These are phyloP conservation scores for Circaetus gallicus DNA, from an alignment of 2,113 vertebrate species.

Conservation along the genomic window DNA sequence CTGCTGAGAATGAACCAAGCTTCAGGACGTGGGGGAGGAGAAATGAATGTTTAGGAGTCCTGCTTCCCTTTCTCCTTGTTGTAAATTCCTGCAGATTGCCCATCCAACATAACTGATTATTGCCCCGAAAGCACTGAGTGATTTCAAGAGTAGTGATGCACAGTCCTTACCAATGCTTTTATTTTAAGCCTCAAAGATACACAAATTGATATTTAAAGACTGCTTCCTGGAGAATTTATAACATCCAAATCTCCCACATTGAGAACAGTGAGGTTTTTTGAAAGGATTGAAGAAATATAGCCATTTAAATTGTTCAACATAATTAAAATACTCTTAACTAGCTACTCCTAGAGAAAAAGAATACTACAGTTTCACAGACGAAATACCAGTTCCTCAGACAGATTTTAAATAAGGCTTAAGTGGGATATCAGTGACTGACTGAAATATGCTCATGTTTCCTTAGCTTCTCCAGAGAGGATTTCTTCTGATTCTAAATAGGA, in stretches of 20 bases:
- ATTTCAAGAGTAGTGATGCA: neutral
- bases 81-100: neutral
- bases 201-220: slow-evolving; percentile 15
- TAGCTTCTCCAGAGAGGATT: slow-evolving; percentile 9
- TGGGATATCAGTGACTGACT: neutral
- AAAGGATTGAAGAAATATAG: neutral
- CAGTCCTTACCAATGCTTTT: neutral
- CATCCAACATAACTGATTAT: neutral
- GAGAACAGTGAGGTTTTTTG: slow-evolving; percentile 13
- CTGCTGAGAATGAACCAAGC: neutral
- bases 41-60: neutral
- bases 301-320: neutral
- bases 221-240: neutral
- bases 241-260: neutral
- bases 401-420: slow-evolving; percentile 30
- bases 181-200: neutral
- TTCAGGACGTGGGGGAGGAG: neutral
- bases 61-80: neutral
- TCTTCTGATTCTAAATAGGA: neutral
- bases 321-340: slow-evolving; percentile 31
- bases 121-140: neutral
- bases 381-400: neutral
- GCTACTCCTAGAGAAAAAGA: slow-evolving; percentile 1
- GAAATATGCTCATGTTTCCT: neutral
- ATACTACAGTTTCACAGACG: neutral